Conservation (phyloP, 1,140 invertebrate genomes). For the Lutraria rhynchaena region DNA sequence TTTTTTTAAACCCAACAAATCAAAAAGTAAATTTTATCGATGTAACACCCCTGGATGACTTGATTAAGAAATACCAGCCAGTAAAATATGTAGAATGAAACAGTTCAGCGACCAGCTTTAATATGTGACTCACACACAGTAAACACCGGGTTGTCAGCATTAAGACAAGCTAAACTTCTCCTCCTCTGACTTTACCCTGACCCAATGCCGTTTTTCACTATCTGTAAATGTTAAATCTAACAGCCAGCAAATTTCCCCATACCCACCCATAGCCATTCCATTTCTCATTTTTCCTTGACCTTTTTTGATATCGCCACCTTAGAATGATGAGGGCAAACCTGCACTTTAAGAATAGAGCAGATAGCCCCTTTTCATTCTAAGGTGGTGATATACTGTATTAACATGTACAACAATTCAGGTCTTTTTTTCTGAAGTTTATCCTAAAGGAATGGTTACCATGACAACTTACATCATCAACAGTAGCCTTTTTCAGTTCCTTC, state of each 20-base stretch:
- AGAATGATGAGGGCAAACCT: background rate
- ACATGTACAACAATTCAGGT: too few relatives aligned
- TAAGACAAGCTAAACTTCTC: too few relatives aligned
- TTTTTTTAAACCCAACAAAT: too few relatives aligned
- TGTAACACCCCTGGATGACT: background rate
- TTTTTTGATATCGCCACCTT: background rate
- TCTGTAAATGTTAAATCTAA: too few relatives aligned
- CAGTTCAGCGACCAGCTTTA: too few relatives aligned
- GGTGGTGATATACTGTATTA: background rate
- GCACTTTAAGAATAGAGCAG: background rate
- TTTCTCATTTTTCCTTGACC: background rate
- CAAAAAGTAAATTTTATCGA: background rate
- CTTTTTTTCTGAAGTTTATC: background rate
- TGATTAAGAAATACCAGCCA: background rate
- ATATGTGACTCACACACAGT: too few relatives aligned
- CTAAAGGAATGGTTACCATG: background rate
- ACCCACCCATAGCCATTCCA: background rate
- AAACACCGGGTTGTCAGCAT: too few relatives aligned
- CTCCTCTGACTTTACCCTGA: too few relatives aligned
- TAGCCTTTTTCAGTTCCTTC: slow-evolving; percentile 32
- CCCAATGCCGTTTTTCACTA: too few relatives aligned
- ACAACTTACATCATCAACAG: slow-evolving; percentile 37
- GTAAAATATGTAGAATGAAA: too few relatives aligned
- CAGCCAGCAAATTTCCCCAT: too few relatives aligned
- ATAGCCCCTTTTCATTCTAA: background rate